phyloP scores from a whole-genome alignment of 2,888 invertebrate genomes.

The Carpatolechia fugitivella region DNA sequence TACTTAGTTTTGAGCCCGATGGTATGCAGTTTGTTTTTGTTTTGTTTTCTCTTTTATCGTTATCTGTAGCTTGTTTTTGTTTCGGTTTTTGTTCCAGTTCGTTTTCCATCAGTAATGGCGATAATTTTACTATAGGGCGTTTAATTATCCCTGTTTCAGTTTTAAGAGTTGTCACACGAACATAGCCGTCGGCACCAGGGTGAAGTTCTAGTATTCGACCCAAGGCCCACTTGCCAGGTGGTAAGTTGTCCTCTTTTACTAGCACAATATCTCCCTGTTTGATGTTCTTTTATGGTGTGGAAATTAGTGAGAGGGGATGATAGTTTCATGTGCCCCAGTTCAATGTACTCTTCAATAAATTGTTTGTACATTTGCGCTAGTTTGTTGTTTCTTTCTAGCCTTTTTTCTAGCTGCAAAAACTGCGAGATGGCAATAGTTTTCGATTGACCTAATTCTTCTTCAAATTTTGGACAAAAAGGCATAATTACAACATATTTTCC shows the following conservation, averaged over 20 bases:
- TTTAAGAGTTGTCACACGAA: too few relatives aligned
- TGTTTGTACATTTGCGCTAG: constrained; percentile 15
- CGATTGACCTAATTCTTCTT: constrained; percentile 14
- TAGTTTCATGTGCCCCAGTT: constrained; percentile 12
- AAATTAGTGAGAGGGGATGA: not conserved
- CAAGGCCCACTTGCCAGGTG: too few relatives aligned
- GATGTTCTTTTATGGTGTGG: too few relatives aligned
- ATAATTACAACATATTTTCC: too few relatives aligned
- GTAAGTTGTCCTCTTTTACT: too few relatives aligned
- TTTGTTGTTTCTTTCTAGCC: constrained; percentile 15
- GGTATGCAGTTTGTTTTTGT: too few relatives aligned
- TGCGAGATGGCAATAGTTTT: constrained; percentile 17
- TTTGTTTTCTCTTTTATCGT: not conserved
- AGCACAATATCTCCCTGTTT: too few relatives aligned
- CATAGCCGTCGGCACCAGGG: too few relatives aligned
- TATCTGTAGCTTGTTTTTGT: not conserved
- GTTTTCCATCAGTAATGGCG: not conserved
- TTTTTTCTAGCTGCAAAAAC: constrained; percentile 20
- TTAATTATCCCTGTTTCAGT: not conserved
- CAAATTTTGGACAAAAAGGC: too few relatives aligned
- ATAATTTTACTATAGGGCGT: constrained; percentile 7
- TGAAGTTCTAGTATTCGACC: too few relatives aligned
- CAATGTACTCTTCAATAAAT: constrained; percentile 19
- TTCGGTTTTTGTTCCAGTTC: not conserved
- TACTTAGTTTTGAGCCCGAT: not conserved